phyloP scores from a whole-genome alignment of 2,113 vertebrate genomes.

The Crotalus viridis region DNA sequence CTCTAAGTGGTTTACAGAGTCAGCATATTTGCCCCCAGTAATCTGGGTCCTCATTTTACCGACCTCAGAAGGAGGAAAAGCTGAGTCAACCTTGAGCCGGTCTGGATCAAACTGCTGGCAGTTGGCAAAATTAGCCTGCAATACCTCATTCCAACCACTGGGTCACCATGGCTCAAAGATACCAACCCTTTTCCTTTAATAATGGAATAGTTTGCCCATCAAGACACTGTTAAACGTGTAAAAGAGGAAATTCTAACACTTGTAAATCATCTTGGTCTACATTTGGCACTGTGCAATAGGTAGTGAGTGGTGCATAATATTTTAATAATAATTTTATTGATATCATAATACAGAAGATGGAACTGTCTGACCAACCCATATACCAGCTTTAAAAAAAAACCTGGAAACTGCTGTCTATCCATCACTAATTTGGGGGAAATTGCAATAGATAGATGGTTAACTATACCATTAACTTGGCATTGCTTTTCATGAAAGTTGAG shows the following conservation, averaged over 20 bases:
- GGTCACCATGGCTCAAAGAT: no score
- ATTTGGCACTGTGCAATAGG: background rate
- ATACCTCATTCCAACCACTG: no score
- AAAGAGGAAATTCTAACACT: background rate
- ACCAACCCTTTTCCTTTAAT: no score
- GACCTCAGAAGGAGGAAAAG: no score
- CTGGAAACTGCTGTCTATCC: background rate
- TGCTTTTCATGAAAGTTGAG: background rate
- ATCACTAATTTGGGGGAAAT: background rate
- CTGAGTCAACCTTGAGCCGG: no score
- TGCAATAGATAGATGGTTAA: background rate
- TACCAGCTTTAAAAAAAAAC: background rate
- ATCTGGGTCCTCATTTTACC: no score
- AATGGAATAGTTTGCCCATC: background rate
- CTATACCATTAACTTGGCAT: background rate
- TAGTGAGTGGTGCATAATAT: background rate
- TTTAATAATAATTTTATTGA: background rate
- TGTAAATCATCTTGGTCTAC: background rate
- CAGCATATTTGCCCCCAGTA: no score
- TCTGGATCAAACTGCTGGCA: no score
- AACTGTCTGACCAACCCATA: background rate
- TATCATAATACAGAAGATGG: background rate
- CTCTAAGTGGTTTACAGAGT: no score
- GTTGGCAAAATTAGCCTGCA: no score
- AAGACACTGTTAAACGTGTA: background rate